phyloP scores from a whole-genome alignment of 1,140 invertebrate genomes.

The Zaprionus tsacasi region DNA sequence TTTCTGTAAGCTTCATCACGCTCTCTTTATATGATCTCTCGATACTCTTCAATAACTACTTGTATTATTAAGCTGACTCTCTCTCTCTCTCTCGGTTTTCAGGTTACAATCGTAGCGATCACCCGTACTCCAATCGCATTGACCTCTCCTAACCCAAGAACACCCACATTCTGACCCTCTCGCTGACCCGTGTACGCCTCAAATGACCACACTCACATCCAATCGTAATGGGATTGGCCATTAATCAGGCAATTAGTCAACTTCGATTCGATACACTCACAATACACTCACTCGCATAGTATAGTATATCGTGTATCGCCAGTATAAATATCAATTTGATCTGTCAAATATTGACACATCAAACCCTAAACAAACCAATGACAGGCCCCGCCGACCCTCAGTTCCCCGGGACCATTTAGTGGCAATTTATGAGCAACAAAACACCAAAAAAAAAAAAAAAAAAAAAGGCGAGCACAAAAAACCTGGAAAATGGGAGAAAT shows the following conservation, averaged over 20 bases:
- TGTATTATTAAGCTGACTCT: too few relatives aligned
- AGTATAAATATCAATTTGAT: constrained; percentile 82
- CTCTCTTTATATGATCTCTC: background rate
- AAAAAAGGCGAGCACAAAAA: constrained; percentile 56
- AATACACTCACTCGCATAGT: constrained; percentile 16
- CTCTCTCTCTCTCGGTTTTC: too few relatives aligned
- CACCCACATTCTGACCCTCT: background rate
- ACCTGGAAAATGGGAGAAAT: constrained; percentile 67
- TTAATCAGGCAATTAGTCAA: constrained; percentile 75
- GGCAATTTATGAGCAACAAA: constrained; percentile 82
- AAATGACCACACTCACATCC: constrained; percentile 22
- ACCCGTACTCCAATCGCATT: background rate
- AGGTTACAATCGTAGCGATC: too few relatives aligned
- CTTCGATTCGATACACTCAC: constrained; percentile 39
- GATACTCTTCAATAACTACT: background rate
- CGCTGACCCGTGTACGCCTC: constrained; percentile 48
- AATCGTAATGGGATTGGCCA: constrained; percentile 22
- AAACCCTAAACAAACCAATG: constrained; percentile 83
- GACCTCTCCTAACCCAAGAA: background rate
- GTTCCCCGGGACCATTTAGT: constrained; percentile 61
- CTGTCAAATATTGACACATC: constrained; percentile 83
- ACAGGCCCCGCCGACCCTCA: constrained; percentile 49
- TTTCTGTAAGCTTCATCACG: too few relatives aligned
- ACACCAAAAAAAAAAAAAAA: constrained; percentile 69
- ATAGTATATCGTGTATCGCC: constrained; percentile 55